Percentiles rank a stretch among this genome's conserved stretches.
Evolutionary conservation across 2,888 invertebrate species (phyloP).

Genomic region (Gisinianus flammeolus): DNA sequence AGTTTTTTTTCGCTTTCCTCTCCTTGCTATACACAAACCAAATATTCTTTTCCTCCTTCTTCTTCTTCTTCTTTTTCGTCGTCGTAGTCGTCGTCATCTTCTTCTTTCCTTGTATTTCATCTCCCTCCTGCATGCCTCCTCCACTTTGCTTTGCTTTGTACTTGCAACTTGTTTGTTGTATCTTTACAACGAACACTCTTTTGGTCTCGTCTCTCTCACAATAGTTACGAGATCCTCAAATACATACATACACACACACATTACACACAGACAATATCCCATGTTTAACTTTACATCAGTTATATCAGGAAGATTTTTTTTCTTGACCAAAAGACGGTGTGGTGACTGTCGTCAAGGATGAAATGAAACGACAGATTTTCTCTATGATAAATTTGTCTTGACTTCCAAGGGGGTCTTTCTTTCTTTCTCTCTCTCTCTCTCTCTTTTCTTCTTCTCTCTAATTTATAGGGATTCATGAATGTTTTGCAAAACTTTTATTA

Average conservation of each 20-base stretch:
- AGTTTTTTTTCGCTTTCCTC: constrained; percentile 26
- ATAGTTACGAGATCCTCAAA: not conserved
- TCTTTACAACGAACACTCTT: not conserved
- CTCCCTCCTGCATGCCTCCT: not conserved
- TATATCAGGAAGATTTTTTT: constrained; percentile 8
- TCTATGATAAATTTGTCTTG: constrained; percentile 29
- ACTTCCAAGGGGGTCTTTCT: constrained; percentile 6
- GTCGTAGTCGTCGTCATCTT: not conserved
- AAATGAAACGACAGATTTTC: constrained; percentile 23
- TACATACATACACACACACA: not conserved
- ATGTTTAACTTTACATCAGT: constrained; percentile 9
- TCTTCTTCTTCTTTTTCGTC: not conserved
- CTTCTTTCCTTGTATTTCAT: not conserved
- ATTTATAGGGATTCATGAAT: constrained; percentile 21
- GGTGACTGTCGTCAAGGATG: constrained; percentile 24
- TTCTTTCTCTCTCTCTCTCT: not conserved
- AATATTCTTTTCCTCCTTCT: not conserved
- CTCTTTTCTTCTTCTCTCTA: not conserved
- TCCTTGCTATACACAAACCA: not conserved
- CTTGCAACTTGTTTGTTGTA: not conserved
- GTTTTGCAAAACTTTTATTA: constrained; percentile 22
- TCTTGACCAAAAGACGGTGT: not conserved
- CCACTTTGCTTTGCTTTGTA: not conserved
- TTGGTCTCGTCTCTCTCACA: not conserved
- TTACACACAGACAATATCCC: not conserved